Evolutionary conservation across 2,888 invertebrate species (phyloP), one percentile per base, ranked within the genome.

Genomic region (Drosophila sordidapex): DNA sequence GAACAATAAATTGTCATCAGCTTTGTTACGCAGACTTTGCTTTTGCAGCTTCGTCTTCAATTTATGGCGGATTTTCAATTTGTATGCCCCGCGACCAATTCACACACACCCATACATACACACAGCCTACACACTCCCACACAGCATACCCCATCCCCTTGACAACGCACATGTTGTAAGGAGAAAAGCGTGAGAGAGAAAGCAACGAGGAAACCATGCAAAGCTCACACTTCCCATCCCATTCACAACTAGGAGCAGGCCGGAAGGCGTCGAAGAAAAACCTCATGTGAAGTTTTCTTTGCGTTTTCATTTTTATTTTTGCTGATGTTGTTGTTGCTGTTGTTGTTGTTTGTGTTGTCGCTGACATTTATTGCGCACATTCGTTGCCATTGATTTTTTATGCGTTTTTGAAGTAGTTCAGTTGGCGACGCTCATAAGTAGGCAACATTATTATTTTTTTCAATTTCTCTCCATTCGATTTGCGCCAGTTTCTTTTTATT

Each of bases 1-100:
- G 91, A 83, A 82, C 88, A 82, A 90, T 90, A 90, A 90, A 89
- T 89, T 89, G 87, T 90, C 89, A 89, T 89, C 90, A 91, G 84
- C 80, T 78, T 87, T 86, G 58, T 72, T 69, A 60, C 63, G 64
- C 67, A 59, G 83, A 73, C 82, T 90, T 85, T 85, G 76, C 89
- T 85, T 79, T 79, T 60, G 69, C 72, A 63, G 60, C 77, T 65
- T 62, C 76, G 38, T 70, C 74, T 68, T 82, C 90, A 87, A 90
- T 90, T 90, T 90, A 88, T 87, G 86, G 86, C 78, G 90, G 88
- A 90, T 90, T 90, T 83, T 87, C 87, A 87, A 89, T 87, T 89
- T 90, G 74, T 76, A 71, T 64, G 67, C 69, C 57, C 59, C 79
- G 64, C 82, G 79, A 63, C 82, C 65, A 79, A 78, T 82, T 82